A percentile compares a stretch with the other conserved stretches of the same genome.
These are phyloP conservation scores for Allolobophora icterica DNA, from an alignment of 2,888 invertebrate species.

Conservation along the genomic window DNA sequence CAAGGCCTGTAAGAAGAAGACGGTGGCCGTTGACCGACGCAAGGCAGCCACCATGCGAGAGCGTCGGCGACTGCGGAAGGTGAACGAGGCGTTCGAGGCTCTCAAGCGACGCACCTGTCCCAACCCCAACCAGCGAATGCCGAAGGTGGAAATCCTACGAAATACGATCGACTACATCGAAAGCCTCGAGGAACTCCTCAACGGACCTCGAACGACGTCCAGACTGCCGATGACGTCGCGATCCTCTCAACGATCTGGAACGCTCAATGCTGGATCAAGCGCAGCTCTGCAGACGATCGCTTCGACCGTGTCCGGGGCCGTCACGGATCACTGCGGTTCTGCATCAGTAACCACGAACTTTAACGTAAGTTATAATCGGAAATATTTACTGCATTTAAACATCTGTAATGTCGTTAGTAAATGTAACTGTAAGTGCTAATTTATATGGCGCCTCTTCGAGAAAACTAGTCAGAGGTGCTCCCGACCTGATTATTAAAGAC, in stretches of 20 bases:
- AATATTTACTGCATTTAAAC: background rate
- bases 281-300: background rate
- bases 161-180: slow-evolving; percentile 98
- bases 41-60: slow-evolving; percentile 97
- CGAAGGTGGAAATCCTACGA: slow-evolving; percentile 94
- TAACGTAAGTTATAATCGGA: background rate
- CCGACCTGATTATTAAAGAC: too few species aligned
- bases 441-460: too few species aligned
- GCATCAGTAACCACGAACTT: background rate
- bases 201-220: slow-evolving; percentile 49
- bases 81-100: slow-evolving; percentile 97
- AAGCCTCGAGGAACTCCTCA: slow-evolving; percentile 67
- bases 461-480: too few species aligned
- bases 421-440: too few species aligned
- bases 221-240: background rate
- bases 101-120: slow-evolving; percentile 89
- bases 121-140: slow-evolving; percentile 92
- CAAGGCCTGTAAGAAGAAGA: slow-evolving; percentile 91
- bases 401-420: background rate
- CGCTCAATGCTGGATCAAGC: background rate
- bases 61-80: slow-evolving; percentile 89
- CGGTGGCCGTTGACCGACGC: slow-evolving; percentile 89
- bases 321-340: background rate
- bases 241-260: background rate
- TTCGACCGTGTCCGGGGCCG: background rate